phyloP scores from a whole-genome alignment of 2,888 invertebrate species.

The Helobdella robusta region DNA sequence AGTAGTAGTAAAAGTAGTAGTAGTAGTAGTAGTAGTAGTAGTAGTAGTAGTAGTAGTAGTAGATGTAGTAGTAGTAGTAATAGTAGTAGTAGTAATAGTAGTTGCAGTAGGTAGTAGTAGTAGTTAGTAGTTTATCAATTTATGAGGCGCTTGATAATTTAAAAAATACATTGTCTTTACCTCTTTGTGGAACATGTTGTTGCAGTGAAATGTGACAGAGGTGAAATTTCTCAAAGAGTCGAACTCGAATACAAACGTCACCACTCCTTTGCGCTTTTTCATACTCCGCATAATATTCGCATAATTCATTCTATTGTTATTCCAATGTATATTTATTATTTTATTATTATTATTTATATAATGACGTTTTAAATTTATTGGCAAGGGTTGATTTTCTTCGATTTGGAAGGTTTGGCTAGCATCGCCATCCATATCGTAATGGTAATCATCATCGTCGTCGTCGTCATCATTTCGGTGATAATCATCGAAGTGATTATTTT shows the following conservation, averaged over 20 bases:
- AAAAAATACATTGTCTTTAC: too few relatives aligned
- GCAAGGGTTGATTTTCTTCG: neutral
- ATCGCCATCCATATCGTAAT: conserved; percentile 14
- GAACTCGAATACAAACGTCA: too few relatives aligned
- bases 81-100: conserved; percentile 11
- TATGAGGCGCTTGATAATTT: too few relatives aligned
- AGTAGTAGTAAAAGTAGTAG: conserved; percentile 13
- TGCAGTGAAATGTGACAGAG: too few relatives aligned
- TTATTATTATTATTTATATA: too few relatives aligned
- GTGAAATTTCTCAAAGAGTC: too few relatives aligned
- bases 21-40: conserved; percentile 11
- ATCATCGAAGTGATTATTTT: neutral
- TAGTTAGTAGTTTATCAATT: too few relatives aligned
- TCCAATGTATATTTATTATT: too few relatives aligned
- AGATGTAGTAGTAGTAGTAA: conserved; percentile 8
- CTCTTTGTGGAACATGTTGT: conserved; percentile 74
- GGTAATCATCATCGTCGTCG: neutral
- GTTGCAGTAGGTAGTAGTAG: too few relatives aligned
- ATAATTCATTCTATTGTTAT: too few relatives aligned
- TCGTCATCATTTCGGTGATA: conserved; percentile 8
- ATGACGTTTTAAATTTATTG: neutral
- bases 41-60: neutral
- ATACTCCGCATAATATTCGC: neutral
- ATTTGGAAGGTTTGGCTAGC: neutral
- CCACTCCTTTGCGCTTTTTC: too few relatives aligned